Percentiles rank a stretch among this genome's conserved stretches.
Conservation (phyloP, 1,140 invertebrate genomes). For the Dendroctonus valens region DNA sequence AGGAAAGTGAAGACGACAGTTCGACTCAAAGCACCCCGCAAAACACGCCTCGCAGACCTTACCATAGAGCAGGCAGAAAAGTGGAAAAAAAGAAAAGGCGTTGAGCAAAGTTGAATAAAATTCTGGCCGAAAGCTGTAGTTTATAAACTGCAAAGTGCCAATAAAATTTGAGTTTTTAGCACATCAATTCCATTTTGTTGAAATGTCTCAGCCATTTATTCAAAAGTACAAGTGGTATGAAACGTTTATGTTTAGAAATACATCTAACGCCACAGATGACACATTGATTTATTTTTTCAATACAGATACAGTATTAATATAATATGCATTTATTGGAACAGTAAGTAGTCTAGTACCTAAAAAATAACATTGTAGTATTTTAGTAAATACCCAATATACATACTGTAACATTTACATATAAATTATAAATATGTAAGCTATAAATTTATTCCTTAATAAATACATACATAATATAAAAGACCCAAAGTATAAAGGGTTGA, state of each 20-base stretch:
- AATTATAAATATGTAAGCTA: constrained; percentile 3
- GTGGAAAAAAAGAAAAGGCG: constrained; percentile 59
- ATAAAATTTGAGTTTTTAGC: too few relatives aligned
- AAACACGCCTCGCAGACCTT: constrained; percentile 54
- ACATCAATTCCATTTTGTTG: too few relatives aligned
- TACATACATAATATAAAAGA: neutral
- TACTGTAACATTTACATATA: constrained; percentile 5
- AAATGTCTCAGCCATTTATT: too few relatives aligned
- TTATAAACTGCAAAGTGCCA: too few relatives aligned
- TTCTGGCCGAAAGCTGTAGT: too few relatives aligned
- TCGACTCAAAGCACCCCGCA: constrained; percentile 62
- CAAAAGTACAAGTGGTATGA: too few relatives aligned
- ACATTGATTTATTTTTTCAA: too few relatives aligned
- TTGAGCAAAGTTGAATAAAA: constrained; percentile 47
- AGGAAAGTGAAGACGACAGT: constrained; percentile 56
- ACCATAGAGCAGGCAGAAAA: constrained; percentile 53
- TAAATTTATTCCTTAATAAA: neutral
- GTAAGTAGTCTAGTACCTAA: constrained; percentile 6
- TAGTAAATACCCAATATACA: constrained; percentile 12
- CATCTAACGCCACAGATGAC: too few relatives aligned
- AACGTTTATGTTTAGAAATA: too few relatives aligned
- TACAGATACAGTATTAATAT: too few relatives aligned
- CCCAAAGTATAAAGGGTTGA: too few relatives aligned
- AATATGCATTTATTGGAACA: neutral
- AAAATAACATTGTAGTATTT: constrained; percentile 14